phyloP scores from a whole-genome alignment of 2,888 invertebrate genomes.

The Ophion ventricosus region DNA sequence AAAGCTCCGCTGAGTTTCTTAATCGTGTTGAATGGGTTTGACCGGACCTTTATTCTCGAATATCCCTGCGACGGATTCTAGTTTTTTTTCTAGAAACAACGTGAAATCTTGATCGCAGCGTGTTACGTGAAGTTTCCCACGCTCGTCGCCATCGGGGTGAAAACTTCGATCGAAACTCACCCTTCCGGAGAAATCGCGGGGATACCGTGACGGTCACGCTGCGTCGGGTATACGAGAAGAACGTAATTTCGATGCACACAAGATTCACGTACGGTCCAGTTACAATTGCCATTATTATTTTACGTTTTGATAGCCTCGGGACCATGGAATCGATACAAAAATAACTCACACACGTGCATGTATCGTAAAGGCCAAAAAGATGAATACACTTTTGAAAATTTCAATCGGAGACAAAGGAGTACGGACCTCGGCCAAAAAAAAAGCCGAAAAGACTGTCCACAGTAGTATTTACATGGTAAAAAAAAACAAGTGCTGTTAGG shows the following conservation, averaged over 20 bases:
- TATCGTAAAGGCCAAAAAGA: no score
- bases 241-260: conserved; percentile 26
- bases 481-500: no score
- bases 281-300: neutral
- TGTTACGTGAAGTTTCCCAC: conserved; percentile 76
- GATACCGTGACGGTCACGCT: conserved; percentile 54
- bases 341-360: no score
- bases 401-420: neutral
- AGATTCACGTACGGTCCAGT: conserved; percentile 22
- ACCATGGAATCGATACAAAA: conserved; percentile 3
- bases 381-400: neutral
- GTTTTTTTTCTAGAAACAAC: conserved; percentile 45
- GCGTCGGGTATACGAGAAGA: neutral
- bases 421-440: no score
- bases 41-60: conserved; percentile 57
- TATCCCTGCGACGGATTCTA: conserved; percentile 61
- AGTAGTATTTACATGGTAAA: no score
- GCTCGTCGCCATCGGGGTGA: conserved; percentile 57
- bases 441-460: no score
- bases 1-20: conserved; percentile 73
- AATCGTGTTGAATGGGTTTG: conserved; percentile 69
- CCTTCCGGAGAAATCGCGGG: conserved; percentile 50
- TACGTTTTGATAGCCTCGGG: neutral
- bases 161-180: conserved; percentile 54
- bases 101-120: conserved; percentile 52